Base-by-base conservation (phyloP, 2,888 invertebrate species). In the Zaprionus bogoriensis region DNA sequence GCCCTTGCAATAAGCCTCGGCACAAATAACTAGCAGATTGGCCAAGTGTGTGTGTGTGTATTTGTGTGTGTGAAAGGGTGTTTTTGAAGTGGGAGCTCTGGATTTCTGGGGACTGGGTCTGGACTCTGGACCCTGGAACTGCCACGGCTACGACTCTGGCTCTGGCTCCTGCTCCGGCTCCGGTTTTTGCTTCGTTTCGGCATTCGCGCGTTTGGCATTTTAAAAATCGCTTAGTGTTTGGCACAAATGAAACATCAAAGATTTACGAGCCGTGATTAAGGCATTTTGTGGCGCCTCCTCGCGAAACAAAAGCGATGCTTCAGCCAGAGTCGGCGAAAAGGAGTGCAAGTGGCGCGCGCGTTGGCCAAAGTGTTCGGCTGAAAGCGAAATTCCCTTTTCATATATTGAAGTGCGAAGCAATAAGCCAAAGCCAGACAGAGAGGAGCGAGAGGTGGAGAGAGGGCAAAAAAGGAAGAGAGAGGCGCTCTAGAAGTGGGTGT, bases 211-310 rank as follows among this genome's bases (percentile, higher is more conserved):
- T 44, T 28, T 44, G 69, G 52, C 45, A 65, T 74, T 87, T 81
- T 81, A 81, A 87, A 86, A 87, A 81, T 74, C 87, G 80, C 63
- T 81, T 81, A 87, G 81, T 84, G 65, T 64, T 80, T 77, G 81
- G 77, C 87, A 84, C 87, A 87, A 87, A 87, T 82, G 86, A 87
- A 82, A 85, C 82, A 87, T 82, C 87, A 82, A 82, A 82, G 82
- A 82, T 87, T 82, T 82, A 82, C 87, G 82, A 82, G 83, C 86
- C 64, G 71, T 85, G 87, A 85, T 87, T 82, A 87, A 85, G 70
- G 79, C 79, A 70, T 79, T 79, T 67, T 81, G 74, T 36, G 65
- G 51, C 60, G 22, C 51, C 27, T 32, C 23, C 59, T 14, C 27
- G 45, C 53, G 64, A 79, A 66, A 66, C 63, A 77, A 76, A 57